phyloP scores from a whole-genome alignment of 1,140 invertebrate genomes.

The Acromyrmex echinatior region DNA sequence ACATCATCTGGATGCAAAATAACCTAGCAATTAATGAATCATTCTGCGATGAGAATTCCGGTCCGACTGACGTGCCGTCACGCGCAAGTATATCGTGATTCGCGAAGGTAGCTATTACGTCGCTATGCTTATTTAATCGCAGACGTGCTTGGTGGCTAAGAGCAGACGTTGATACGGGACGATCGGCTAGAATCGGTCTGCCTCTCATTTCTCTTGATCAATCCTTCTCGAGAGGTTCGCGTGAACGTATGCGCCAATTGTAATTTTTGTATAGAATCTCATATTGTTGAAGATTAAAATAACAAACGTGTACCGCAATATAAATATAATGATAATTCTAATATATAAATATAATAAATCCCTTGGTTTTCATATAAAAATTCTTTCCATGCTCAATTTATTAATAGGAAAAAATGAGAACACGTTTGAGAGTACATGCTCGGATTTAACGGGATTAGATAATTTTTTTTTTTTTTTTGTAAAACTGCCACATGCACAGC shows the following conservation, averaged over 20 bases:
- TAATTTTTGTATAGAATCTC: neutral
- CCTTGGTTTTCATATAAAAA: neutral
- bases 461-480: conserved; percentile 10
- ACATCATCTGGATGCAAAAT: conserved; percentile 18
- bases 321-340: neutral
- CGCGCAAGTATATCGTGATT: conserved; percentile 54
- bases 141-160: conserved; percentile 34
- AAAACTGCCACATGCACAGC: neutral
- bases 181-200: neutral
- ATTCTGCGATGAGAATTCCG: conserved; percentile 33
- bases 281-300: neutral
- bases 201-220: neutral
- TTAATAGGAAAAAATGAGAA: conserved; percentile 16
- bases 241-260: neutral
- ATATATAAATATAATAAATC: neutral
- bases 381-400: neutral
- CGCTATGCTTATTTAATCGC: conserved; percentile 58
- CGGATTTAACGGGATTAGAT: conserved; percentile 65
- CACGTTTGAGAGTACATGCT: conserved; percentile 17
- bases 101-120: conserved; percentile 58
- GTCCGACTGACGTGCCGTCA: conserved; percentile 33
- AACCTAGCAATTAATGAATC: conserved; percentile 46
- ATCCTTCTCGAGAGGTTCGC: neutral
- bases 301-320: neutral
- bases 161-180: conserved; percentile 25